A percentile compares a stretch with the other conserved stretches of the same genome.
Conservation (phyloP, 2,888 invertebrate species). For the Scaptomyza flava region DNA sequence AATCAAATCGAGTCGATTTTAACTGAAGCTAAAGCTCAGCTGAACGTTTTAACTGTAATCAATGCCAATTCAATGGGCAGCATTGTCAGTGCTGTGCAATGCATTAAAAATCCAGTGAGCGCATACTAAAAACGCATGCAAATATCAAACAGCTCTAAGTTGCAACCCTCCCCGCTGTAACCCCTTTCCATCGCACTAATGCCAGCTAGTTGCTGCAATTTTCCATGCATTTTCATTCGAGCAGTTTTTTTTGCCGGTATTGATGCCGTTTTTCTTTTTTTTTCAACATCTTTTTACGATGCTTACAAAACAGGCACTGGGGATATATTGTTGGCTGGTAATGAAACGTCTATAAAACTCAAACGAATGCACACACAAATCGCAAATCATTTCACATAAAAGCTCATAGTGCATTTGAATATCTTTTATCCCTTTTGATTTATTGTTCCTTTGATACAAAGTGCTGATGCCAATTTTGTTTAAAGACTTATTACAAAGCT, state of each 20-base stretch:
- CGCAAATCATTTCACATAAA: conserved; percentile 78
- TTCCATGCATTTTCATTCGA: conserved; percentile 70
- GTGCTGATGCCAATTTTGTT: conserved; percentile 13
- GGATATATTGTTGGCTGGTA: conserved; percentile 66
- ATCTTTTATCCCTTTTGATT: conserved; percentile 20
- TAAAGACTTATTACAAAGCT: conserved; percentile 33
- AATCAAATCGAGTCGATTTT: background rate
- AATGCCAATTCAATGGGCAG: conserved; percentile 58
- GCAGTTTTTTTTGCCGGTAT: conserved; percentile 19
- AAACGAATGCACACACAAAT: conserved; percentile 77
- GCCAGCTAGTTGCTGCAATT: conserved; percentile 50
- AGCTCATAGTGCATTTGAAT: conserved; percentile 58
- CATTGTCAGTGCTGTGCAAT: conserved; percentile 47
- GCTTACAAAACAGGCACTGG: conserved; percentile 45
- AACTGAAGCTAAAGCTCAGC: background rate
- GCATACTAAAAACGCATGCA: conserved; percentile 68
- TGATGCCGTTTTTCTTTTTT: conserved; percentile 18
- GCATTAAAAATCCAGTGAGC: conserved; percentile 60
- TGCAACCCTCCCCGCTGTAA: too few species aligned
- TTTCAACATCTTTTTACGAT: conserved; percentile 45
- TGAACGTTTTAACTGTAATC: conserved; percentile 54
- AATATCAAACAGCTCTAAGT: conserved; percentile 35
- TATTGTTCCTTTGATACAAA: conserved; percentile 12
- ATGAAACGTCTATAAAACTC: conserved; percentile 78
- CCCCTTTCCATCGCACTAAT: background rate